Evolutionary conservation across 2,888 invertebrate genomes (phyloP).

Genomic region (Patella ulyssiponensis): DNA sequence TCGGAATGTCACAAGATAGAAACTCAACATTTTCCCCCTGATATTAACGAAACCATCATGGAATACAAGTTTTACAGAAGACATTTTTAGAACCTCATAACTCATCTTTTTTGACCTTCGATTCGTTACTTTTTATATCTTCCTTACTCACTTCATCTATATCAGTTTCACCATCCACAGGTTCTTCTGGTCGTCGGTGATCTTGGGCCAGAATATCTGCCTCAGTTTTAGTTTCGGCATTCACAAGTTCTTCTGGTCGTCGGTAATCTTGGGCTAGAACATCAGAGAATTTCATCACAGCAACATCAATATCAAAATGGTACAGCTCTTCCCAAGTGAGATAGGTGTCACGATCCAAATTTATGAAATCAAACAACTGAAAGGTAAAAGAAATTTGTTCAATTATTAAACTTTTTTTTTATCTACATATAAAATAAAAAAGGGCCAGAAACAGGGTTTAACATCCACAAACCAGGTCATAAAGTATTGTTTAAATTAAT

Average conservation of each 20-base stretch:
- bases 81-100: no score
- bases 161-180: not conserved
- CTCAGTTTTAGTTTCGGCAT: not conserved
- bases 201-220: conserved; percentile 15
- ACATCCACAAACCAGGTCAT: no score
- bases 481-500: no score
- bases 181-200: not conserved
- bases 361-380: conserved; percentile 14
- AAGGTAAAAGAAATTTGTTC: not conserved
- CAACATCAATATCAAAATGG: conserved; percentile 1
- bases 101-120: no score
- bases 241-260: not conserved
- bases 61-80: no score
- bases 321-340: conserved; percentile 13
- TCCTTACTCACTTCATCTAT: not conserved
- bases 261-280: conserved; percentile 5
- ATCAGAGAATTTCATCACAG: conserved; percentile 17
- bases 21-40: no score
- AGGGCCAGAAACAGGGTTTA: no score
- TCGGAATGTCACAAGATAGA: no score
- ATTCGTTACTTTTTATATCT: no score
- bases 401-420: not conserved
- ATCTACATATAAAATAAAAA: no score
- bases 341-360: conserved; percentile 12
- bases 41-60: no score